These are phyloP conservation scores for Euplagia quadripunctaria DNA, from an alignment of 2,888 invertebrate genomes.

Conservation along the genomic window DNA sequence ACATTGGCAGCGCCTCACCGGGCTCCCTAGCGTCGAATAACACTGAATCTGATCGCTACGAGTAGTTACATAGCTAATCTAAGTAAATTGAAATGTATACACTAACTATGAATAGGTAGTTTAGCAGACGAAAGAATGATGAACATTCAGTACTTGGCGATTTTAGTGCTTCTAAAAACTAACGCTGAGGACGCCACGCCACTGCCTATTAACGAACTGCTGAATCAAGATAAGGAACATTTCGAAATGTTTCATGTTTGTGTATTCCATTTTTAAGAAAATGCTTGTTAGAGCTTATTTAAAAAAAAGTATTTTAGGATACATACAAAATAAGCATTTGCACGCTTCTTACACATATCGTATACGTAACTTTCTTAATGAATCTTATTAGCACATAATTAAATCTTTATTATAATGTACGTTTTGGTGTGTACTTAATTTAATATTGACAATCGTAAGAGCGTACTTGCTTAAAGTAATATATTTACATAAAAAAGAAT, in stretches of 20 bases:
- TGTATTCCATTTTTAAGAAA: background rate
- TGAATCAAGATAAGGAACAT: background rate
- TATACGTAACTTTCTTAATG: constrained; percentile 20
- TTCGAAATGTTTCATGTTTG: background rate
- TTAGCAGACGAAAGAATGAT: constrained; percentile 73
- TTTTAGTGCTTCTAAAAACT: constrained; percentile 74
- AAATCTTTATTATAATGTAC: constrained; percentile 19
- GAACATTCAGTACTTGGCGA: constrained; percentile 74
- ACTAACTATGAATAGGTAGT: constrained; percentile 76
- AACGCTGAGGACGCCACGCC: constrained; percentile 55
- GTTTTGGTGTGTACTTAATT: constrained; percentile 17
- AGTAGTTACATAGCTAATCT: constrained; percentile 76
- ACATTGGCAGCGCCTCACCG: constrained; percentile 6
- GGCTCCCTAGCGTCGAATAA: constrained; percentile 32
- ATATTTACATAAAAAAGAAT: background rate
- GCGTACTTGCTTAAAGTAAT: background rate
- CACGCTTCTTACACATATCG: constrained; percentile 11
- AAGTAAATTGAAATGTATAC: constrained; percentile 79
- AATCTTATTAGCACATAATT: constrained; percentile 9
- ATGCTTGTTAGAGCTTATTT: too few relatives aligned
- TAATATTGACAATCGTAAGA: constrained; percentile 12
- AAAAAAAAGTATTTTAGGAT: background rate
- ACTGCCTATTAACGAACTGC: constrained; percentile 32
- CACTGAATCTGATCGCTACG: constrained; percentile 62
- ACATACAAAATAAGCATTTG: background rate